Evolutionary conservation across 2,888 invertebrate genomes (phyloP).

Genomic region (Hydrotaea diabolus): DNA sequence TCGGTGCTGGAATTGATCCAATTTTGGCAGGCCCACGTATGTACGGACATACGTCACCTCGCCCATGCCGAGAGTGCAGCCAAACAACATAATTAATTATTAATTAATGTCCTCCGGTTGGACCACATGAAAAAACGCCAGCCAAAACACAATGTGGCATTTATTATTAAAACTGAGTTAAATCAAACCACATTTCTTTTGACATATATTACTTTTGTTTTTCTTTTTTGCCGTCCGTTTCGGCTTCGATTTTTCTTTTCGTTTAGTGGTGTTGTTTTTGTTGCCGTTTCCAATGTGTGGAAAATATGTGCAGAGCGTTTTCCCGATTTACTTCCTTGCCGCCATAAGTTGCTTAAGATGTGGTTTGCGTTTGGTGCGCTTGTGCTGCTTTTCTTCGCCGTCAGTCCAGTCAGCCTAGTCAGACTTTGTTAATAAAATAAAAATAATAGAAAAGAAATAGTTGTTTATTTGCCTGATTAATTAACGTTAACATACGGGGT

Average conservation of each 20-base stretch:
- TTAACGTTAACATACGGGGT: conserved; percentile 65
- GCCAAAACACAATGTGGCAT: conserved; percentile 11
- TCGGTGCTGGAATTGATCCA: conserved; percentile 31
- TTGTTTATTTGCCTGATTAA: conserved; percentile 68
- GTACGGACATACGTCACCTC: not conserved
- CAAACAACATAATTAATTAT: conserved; percentile 65
- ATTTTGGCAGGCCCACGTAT: conserved; percentile 37
- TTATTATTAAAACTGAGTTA: conserved; percentile 45
- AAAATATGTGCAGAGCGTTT: conserved; percentile 21
- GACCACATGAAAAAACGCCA: conserved; percentile 20
- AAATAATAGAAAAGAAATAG: conserved; percentile 55
- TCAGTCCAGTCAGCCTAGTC: not conserved
- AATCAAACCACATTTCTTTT: conserved; percentile 43
- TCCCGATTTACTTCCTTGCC: conserved; percentile 63
- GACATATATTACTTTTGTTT: conserved; percentile 60
- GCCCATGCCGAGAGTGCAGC: not conserved
- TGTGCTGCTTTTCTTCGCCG: conserved; percentile 13
- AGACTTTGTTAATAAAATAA: conserved; percentile 25
- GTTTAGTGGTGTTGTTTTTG: conserved; percentile 14
- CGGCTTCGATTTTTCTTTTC: not conserved
- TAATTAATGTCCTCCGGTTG: conserved; percentile 53
- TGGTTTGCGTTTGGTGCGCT: conserved; percentile 39
- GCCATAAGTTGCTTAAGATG: conserved; percentile 53
- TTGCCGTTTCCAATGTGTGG: no score
- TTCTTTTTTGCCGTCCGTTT: conserved; percentile 8